Base-by-base conservation (phyloP, 1,140 invertebrate genomes). In the Conopomorpha cramerella region DNA sequence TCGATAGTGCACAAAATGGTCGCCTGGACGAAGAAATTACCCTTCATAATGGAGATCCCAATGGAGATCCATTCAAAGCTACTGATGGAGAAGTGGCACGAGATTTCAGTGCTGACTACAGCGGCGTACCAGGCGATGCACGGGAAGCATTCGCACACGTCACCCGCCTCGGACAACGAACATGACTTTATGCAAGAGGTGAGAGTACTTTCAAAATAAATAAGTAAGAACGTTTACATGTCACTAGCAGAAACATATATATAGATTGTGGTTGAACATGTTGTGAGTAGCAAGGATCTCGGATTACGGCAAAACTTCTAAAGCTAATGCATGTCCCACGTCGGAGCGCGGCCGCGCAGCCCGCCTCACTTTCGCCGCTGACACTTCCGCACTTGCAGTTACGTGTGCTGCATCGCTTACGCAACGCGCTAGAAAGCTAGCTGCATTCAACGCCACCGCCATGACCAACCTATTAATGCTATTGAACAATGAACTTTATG, bases 71-170 rank as follows among this genome's bases (percentile, higher is more conserved):
- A 96, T 64, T 96, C 94, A 33, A 89, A 93, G 73, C 82, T 99
- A 45, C 82, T 98, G 43, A 98, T 95, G 45, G 93, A 96, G 70
- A 96, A 97, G 72, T 98, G 96, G 96, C 94, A 97, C 68, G 93
- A 96, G 80, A 87, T 98, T 37, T 83, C 96, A 45, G 92, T 98
- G 36, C 81, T 98, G 40, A 95, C 93, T 23, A 95, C 93, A 13
- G 93, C 91, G 30, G 92, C 93, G 18, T 96, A 94, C 62, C 92
- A 95, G 60, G 93, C 93, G 31, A 92, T 96, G 77, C 89, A 93
- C 46, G 89, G 90, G 40, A 83, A 81, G 46, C 77, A 80, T 8
- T 70, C 74, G 28, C 65, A 81, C 78, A 51, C 82, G 79, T 55
- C 65, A 37, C 65, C 71, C 41, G 65, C 77, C 36, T 52, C 63